Base-by-base conservation (phyloP, 2,888 invertebrate species). In the Amblyjoppa proteus region DNA sequence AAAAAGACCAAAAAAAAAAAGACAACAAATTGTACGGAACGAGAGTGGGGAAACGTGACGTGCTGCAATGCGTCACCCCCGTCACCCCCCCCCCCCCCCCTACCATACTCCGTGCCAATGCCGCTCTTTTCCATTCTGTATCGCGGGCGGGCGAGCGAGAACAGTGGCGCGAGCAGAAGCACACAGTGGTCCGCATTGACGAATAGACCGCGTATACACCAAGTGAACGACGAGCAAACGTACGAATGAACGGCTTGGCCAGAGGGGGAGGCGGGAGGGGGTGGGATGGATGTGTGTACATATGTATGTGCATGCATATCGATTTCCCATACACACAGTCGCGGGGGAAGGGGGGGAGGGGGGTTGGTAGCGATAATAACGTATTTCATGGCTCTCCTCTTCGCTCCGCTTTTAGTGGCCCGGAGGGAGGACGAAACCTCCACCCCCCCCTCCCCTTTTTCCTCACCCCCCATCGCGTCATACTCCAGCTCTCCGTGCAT, bases 281-380 rank as follows among this genome's bases (percentile, higher is more conserved):
- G 38, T 41, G 61, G 70, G 61, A 79, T 68, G 9, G 31, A 41
- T 71, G n/a, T 20, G n/a, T 74, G 74, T 45, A 64, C 34, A 20
- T 53, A 64, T 41, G 41, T 34, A 73, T 49, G 53, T 74, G 81
- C 81, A 84, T 70, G 83, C 68, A 85, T 82, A 87, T 87, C 85
- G 87, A 84, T 87, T 88, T 84, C 74, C 85, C 77, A 80, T 74
- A 77, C 76, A 68, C 41, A 71, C 58, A 49, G 70, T 70, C 45
- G 41, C 66, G 66, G 58, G 68, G 86, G 74, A 31, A 16, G 20
- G 69, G 49, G 41, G 51, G 71, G 86, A 69, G 34, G 20, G 25
- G 77, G 49, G 86, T 61, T 31, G n/a, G 56, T 73, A 28, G 58
- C 81, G 86, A 87, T 88, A 88, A 87, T 88, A 86, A 88, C 88